Evolutionary conservation across 2,797 vertebrate genomes (phyloP).

Genomic region (Smutsia gigantea): DNA sequence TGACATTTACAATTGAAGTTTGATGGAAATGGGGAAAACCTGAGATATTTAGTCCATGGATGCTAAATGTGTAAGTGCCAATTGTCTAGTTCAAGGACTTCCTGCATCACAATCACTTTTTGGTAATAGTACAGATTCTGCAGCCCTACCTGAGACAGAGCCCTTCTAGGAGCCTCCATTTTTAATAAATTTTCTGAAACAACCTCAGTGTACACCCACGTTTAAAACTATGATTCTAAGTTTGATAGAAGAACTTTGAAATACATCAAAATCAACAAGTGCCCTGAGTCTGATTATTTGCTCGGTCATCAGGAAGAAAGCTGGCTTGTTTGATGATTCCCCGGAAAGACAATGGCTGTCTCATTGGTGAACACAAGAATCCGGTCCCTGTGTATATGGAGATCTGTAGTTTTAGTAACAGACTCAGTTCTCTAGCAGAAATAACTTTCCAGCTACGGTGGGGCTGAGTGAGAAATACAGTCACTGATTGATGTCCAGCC

Average conservation of each 20-base stretch:
- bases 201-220: not conserved
- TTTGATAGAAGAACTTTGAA: not conserved
- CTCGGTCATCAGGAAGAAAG: not conserved
- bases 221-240: not conserved
- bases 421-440: not conserved
- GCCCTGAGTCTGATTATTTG: not conserved
- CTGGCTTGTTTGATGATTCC: not conserved
- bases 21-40: not conserved
- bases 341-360: not conserved
- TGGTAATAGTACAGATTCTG: not conserved
- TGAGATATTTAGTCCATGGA: not conserved
- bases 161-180: not conserved
- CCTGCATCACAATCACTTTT: not conserved
- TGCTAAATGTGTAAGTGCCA: not conserved
- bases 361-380: not conserved
- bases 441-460: constrained; percentile 14
- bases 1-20: not conserved
- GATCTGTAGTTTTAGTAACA: not conserved
- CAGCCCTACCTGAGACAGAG: not conserved
- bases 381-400: not conserved
- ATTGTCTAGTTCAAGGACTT: not conserved
- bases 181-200: constrained; percentile 18
- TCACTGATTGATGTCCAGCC: constrained; percentile 36
- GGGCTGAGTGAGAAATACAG: constrained; percentile 23
- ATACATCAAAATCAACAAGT: not conserved